Conservation (phyloP, 2,888 invertebrate species). For the Acanthosepion esculentum region DNA sequence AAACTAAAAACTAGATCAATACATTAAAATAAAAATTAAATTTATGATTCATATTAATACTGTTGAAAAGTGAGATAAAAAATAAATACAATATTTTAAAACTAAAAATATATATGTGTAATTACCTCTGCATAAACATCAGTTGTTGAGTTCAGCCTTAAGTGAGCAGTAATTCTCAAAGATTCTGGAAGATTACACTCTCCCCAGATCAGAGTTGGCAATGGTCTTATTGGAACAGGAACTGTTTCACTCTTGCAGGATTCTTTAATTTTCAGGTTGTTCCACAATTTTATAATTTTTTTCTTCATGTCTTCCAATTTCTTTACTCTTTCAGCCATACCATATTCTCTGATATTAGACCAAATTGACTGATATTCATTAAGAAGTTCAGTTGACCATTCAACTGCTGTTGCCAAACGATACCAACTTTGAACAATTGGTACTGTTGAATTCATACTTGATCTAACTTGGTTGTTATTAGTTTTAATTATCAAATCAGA, state of each 20-base stretch:
- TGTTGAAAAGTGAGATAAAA: background rate
- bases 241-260: background rate
- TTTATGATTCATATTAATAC: background rate
- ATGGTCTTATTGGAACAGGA: background rate
- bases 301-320: background rate
- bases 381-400: background rate
- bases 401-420: background rate
- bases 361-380: background rate
- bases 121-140: background rate
- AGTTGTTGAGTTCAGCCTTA: background rate
- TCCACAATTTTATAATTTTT: background rate
- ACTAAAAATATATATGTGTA: background rate
- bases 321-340: background rate
- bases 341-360: background rate
- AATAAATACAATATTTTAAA: background rate
- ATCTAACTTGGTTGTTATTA: background rate
- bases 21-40: background rate
- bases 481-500: background rate
- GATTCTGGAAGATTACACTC: background rate
- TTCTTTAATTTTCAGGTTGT: background rate
- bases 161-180: background rate
- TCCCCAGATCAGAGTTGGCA: background rate
- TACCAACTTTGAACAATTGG: background rate
- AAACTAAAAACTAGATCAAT: background rate
- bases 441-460: background rate